Percentiles rank a stretch among this genome's conserved stretches.
Conservation (phyloP, 2,113 vertebrate genomes). For the Climacteris rufus region DNA sequence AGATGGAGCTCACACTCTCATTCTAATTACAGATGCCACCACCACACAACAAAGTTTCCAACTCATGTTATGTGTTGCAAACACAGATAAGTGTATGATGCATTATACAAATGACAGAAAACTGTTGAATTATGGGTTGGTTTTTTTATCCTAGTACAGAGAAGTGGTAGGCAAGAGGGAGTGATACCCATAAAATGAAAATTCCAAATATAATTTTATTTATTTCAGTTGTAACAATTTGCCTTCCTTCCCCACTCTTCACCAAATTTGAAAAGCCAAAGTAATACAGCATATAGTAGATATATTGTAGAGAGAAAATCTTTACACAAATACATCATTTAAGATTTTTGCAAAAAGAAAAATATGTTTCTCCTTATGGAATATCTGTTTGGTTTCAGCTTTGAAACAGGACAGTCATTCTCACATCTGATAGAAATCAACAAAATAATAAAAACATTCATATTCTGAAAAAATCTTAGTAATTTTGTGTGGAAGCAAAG, state of each 20-base stretch:
- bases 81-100: not conserved
- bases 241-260: fast-evolving
- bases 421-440: not conserved
- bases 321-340: not conserved
- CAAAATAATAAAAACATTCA: not conserved
- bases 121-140: not conserved
- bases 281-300: not conserved
- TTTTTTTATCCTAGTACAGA: not conserved
- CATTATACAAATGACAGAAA: not conserved
- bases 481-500: not conserved
- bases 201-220: not conserved
- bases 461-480: not conserved
- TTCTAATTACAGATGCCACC: not conserved
- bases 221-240: not conserved
- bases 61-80: not conserved
- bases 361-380: not conserved
- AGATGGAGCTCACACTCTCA: not conserved
- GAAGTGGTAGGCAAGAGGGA: not conserved
- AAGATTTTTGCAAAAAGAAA: not conserved
- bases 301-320: not conserved
- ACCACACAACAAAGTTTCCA: not conserved
- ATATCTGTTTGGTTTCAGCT: not conserved
- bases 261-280: not conserved
- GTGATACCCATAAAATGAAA: not conserved
- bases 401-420: not conserved